Evolutionary conservation across 2,797 vertebrate genomes (phyloP), one percentile per base, ranked within the genome.

Genomic region (Pelobates cultripes): DNA sequence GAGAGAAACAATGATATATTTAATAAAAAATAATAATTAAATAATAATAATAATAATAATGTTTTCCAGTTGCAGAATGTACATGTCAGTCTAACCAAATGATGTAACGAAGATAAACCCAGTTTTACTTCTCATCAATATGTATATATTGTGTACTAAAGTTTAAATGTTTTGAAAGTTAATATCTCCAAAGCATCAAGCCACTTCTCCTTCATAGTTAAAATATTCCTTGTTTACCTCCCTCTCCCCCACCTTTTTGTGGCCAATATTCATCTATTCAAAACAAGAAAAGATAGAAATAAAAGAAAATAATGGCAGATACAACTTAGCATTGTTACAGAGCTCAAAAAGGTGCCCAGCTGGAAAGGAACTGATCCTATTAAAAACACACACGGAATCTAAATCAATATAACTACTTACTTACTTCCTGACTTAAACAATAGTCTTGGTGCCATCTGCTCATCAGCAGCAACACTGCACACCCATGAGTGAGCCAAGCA

Each of bases 351-450:
- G 76, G 17, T 2, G 77, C 82, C 79, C 86, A 91, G 85, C 87
- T 91, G 87, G 84, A 85, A 88, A 91, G 88, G 89, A 94, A 91
- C 88, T 87, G 14, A 68, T 78, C 83, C 86, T 3, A 85, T 86
- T 80, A 63, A 61, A 85, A 84, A 86, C 43, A 2, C 86, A 82
- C 86, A 89, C 81, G 86, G 87, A 86, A 84, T 85, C 87, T 74
- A 88, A 57, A 87, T 85, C 82, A 76, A 80, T 83, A 79, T 78
- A 83, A 86, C 86, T 86, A 80, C 86, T 86, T 87, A 87, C 84
- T 86, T 51, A 60, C 88, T 92, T 92, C 91, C 89, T 91, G 88
- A 66, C 83, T 86, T 72, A 86, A 89, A 92, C 89, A 91, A 92
- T 87, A 70, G 85, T 6, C 66, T 53, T 69, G 4, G 61, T 86